These are phyloP conservation scores for Actinemys pallida DNA, from an alignment of 2,113 vertebrate species.

Conservation along the genomic window DNA sequence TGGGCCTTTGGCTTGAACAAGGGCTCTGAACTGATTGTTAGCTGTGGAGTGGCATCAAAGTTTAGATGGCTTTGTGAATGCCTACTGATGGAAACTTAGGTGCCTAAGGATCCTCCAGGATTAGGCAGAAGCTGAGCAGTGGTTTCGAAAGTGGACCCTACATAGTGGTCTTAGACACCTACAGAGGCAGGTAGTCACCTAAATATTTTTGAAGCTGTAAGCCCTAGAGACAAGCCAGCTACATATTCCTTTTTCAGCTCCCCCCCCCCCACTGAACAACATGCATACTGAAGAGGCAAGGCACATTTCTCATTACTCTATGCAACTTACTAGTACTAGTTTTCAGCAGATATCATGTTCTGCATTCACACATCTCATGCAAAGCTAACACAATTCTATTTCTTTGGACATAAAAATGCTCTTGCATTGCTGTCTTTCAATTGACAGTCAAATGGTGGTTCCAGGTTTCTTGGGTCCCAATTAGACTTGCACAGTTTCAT, in stretches of 20 bases:
- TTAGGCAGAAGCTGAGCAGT: not conserved
- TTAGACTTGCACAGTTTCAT: constrained; percentile 34
- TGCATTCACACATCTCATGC: not conserved
- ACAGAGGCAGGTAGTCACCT: not conserved
- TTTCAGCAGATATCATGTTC: constrained; percentile 25
- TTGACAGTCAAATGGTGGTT: constrained; percentile 39
- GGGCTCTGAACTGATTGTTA: not conserved
- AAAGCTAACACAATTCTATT: constrained; percentile 12
- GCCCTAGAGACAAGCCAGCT: not conserved
- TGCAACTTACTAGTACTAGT: not conserved
- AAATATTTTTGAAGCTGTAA: not conserved
- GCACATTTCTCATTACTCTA: not conserved
- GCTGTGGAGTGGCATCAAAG: not conserved
- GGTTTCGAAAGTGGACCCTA: not conserved
- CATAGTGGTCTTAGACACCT: not conserved
- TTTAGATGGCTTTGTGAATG: not conserved
- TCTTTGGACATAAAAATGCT: constrained; percentile 26
- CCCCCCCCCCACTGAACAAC: not conserved
- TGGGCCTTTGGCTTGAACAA: not conserved
- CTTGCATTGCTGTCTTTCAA: constrained; percentile 10
- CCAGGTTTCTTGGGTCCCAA: constrained; percentile 47
- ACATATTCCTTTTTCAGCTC: not conserved
- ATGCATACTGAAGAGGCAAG: not conserved
- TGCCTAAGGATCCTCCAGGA: not conserved
- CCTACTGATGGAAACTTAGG: not conserved